Evolutionary conservation across 2,113 vertebrate species (phyloP).

Genomic region (Corythaixoides concolor): DNA sequence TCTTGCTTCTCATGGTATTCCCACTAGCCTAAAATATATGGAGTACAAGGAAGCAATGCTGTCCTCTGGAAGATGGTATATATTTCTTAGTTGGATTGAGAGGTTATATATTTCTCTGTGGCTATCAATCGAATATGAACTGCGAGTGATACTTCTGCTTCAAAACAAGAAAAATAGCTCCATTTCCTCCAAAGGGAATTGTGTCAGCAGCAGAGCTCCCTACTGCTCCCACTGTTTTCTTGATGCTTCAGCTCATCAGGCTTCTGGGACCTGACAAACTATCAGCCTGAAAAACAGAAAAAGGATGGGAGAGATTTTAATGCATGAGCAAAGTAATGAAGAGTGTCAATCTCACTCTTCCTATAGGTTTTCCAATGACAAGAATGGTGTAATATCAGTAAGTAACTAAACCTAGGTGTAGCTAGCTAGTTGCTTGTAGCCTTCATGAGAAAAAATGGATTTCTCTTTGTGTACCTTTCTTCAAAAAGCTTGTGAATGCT

Average conservation of each 20-base stretch:
- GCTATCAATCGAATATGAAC: background rate
- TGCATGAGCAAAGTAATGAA: background rate
- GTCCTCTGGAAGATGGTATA: background rate
- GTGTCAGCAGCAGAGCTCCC: background rate
- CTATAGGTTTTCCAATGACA: background rate
- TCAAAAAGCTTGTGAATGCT: background rate
- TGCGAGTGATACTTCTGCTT: background rate
- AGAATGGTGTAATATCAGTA: background rate
- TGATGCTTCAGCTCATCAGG: background rate
- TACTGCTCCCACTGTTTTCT: background rate
- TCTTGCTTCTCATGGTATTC: background rate
- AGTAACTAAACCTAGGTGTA: background rate
- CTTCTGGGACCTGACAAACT: background rate
- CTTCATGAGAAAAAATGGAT: background rate
- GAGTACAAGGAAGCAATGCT: background rate
- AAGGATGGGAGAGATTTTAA: background rate
- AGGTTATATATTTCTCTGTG: background rate
- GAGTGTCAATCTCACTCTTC: background rate
- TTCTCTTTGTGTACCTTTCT: background rate
- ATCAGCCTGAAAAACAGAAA: background rate
- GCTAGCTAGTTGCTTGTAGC: background rate
- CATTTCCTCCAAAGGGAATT: background rate
- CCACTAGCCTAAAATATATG: background rate
- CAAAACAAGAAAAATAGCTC: constrained; percentile 23
- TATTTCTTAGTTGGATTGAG: background rate